These are phyloP conservation scores for Oncorhynchus tshawytscha DNA, from an alignment of 2,113 vertebrate species.

Conservation along the genomic window DNA sequence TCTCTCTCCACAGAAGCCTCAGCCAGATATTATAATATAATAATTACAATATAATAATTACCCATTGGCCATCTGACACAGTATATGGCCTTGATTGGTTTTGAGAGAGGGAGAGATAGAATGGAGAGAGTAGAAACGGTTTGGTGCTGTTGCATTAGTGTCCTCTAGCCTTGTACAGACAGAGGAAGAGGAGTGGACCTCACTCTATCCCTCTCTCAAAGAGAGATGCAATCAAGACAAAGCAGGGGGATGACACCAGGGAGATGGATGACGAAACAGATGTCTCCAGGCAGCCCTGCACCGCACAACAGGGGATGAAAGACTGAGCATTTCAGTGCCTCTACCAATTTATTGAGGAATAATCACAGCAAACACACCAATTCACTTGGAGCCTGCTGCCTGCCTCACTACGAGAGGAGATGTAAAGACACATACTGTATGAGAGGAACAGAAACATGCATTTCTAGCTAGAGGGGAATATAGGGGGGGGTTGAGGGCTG, in stretches of 20 bases:
- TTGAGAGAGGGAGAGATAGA: not conserved
- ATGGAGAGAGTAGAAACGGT: not conserved
- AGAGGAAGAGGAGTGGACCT: not conserved
- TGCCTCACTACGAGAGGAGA: slow-evolving; percentile 9
- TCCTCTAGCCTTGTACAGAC: not conserved
- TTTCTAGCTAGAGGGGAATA: slow-evolving; percentile 16
- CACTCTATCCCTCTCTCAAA: not conserved
- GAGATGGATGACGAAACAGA: slow-evolving; percentile 9
- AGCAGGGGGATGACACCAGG: slow-evolving; percentile 33
- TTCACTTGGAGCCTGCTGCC: not conserved
- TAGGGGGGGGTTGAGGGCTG: not conserved
- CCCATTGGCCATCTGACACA: not conserved
- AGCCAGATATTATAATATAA: not conserved
- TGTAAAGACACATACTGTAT: slow-evolving; percentile 17
- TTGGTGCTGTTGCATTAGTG: no score
- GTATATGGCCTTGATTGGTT: no score
- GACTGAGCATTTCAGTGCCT: slow-evolving; percentile 4
- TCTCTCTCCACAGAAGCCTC: not conserved
- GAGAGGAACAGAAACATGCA: slow-evolving; percentile 36
- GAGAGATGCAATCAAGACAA: slow-evolving; percentile 46
- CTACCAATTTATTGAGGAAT: slow-evolving; percentile 28
- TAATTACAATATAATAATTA: no score
- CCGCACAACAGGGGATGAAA: slow-evolving; percentile 15
- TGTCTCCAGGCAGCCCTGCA: slow-evolving; percentile 15
- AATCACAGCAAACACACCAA: slow-evolving; percentile 2